Evolutionary conservation across 2,113 vertebrate species (phyloP), one percentile per base, ranked within the genome.

Genomic region (Zosterops pallidus): DNA sequence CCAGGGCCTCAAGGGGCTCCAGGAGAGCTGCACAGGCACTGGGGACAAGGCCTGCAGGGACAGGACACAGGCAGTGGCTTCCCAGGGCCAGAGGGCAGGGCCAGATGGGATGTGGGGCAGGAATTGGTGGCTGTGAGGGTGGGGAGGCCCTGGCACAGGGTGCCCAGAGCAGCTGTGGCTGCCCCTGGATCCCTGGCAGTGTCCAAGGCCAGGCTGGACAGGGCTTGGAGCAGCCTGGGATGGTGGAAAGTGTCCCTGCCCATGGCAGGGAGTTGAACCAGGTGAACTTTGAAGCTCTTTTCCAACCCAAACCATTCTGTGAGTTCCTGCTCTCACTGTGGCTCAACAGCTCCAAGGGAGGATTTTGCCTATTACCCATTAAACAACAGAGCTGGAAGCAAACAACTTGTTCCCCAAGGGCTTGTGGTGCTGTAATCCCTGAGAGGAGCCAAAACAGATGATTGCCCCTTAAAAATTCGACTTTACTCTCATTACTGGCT

Each of bases 181-280:
- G 68, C 3, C 46, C 60, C 69, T 74, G 69, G 5, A 82, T 67
- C 86, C 69, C 42, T 82, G 77, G 37, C 0, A 59, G 26, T 52
- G 87, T 0, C 23, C n/a, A 5, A 16, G 63, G 21, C 14, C 63
- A 42, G 63, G 70, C 0, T 76, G 39, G 39, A 47, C 1, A 2
- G 11, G 13, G 16, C 11, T 75, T 6, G 41, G 17, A 62, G n/a
- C 17, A 41, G 0, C 10, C 5, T 90, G 79, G 41, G 6, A 1
- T 0, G 4, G 15, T 63, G 49, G 49, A 1, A 83, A 19, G 3
- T 37, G 49, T 44, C 26, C 49, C 37, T 39, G 56, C 2, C 4
- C 2, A 3, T 29, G 15, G 7, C 15, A 17, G 18, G 22, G 25
- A 3, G 1, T 44, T 0, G 22, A 3, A 10, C 4, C 2, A 1